phyloP scores from a whole-genome alignment of 2,113 vertebrate species.

The Cygnus buccinator region DNA sequence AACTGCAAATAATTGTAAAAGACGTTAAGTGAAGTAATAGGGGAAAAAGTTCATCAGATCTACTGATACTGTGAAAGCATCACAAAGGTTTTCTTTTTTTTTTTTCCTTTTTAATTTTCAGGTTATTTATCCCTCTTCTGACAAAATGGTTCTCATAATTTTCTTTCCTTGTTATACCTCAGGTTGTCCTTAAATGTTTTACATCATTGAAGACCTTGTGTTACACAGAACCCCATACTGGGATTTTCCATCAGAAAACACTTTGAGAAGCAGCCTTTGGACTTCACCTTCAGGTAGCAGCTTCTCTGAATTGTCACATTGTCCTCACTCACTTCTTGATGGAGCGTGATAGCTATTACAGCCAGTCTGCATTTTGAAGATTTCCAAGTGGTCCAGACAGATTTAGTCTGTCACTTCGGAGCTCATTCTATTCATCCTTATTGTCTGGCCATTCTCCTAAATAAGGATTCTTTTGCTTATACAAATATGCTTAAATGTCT shows the following conservation, averaged over 20 bases:
- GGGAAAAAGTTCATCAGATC: not conserved
- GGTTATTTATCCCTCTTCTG: not conserved
- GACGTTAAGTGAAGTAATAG: not conserved
- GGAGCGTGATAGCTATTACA: not conserved
- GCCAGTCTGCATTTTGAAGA: not conserved
- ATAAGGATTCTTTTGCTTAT: not conserved
- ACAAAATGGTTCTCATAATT: not conserved
- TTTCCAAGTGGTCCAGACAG: not conserved
- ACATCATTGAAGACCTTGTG: not conserved
- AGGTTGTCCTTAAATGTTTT: not conserved
- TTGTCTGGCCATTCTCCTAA: not conserved
- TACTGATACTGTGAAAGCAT: not conserved
- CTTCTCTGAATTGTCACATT: not conserved
- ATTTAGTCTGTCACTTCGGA: not conserved
- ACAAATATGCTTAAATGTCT: not conserved
- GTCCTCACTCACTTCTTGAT: not conserved
- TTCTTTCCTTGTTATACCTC: not conserved
- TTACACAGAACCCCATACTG: not conserved
- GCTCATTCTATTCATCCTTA: not conserved
- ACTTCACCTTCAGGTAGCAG: conserved; percentile 22
- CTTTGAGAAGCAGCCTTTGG: not conserved
- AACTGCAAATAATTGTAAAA: not conserved
- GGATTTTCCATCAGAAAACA: not conserved
- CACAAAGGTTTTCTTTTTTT: not conserved
- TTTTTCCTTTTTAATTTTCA: not conserved